These are phyloP conservation scores for Philantomba maxwellii DNA, from an alignment of 2,113 vertebrate genomes.

Conservation along the genomic window DNA sequence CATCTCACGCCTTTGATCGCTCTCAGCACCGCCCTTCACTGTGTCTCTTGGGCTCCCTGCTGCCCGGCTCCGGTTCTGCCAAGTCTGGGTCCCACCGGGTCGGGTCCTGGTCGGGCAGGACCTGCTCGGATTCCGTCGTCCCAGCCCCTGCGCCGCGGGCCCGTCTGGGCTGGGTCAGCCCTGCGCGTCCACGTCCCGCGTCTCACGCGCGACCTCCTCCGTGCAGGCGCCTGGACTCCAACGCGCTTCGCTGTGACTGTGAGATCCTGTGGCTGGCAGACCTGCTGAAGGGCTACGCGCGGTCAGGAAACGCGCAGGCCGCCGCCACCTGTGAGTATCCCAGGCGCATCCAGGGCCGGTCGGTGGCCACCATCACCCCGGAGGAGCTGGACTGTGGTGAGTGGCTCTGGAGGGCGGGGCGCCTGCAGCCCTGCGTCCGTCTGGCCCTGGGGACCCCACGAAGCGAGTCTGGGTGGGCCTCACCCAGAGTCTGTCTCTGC, in stretches of 20 bases:
- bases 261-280: slow-evolving; percentile 96
- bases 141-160: accelerated
- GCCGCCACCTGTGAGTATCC: slow-evolving; percentile 96
- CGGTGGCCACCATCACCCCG: slow-evolving; percentile 93
- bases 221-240: slow-evolving; percentile 93
- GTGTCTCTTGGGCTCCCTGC: background rate
- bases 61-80: background rate
- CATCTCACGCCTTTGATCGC: accelerated
- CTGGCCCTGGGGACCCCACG: accelerated
- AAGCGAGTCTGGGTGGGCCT: background rate
- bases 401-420: background rate
- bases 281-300: slow-evolving; percentile 90
- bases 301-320: slow-evolving; percentile 94
- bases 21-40: background rate
- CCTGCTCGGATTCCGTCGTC: accelerated
- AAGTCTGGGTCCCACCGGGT: background rate
- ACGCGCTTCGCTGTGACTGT: slow-evolving; percentile 94
- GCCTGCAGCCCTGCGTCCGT: background rate
- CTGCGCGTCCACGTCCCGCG: accelerated
- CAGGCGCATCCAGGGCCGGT: slow-evolving; percentile 91
- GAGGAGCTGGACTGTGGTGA: slow-evolving; percentile 96
- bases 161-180: accelerated
- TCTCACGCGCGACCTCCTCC: background rate
- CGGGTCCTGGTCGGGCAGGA: accelerated
- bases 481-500: background rate